These are phyloP conservation scores for Brevipalpus yothersi DNA, from an alignment of 1,140 invertebrate genomes.

Conservation along the genomic window DNA sequence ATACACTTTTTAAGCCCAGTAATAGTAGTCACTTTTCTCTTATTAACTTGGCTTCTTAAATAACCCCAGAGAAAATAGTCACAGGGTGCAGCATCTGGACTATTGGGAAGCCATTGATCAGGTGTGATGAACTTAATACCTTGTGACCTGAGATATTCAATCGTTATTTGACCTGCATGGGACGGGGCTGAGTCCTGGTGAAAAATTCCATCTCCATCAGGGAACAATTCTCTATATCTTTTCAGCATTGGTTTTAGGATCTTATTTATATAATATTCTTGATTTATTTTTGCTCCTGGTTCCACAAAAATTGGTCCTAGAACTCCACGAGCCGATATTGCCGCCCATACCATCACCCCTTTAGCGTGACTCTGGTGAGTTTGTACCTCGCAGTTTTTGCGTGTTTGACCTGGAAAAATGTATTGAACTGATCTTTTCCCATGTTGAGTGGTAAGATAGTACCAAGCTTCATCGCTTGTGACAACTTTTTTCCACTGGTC, in stretches of 20 bases:
- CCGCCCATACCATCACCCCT: no score
- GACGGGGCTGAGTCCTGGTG: not conserved
- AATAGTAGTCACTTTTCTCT: not conserved
- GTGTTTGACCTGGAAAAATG: no score
- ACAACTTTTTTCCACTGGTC: not conserved
- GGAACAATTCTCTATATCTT: no score
- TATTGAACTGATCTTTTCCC: not conserved
- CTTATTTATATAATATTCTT: no score
- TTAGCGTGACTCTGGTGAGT: no score
- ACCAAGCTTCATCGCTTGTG: not conserved
- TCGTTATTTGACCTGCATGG: not conserved
- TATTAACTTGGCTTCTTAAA: not conserved
- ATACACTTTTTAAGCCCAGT: not conserved
- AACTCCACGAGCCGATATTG: no score
- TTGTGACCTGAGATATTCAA: not conserved
- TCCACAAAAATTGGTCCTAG: no score
- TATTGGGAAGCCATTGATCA: not conserved
- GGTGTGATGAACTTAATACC: not conserved
- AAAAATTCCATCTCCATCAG: not conserved
- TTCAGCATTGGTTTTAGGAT: no score
- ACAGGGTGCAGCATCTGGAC: not conserved
- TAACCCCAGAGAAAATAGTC: slow-evolving; percentile 7
- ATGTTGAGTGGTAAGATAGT: not conserved
- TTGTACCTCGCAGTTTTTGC: no score
- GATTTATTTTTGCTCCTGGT: no score